Percentiles rank a stretch among this genome's conserved stretches.
Evolutionary conservation across 2,797 vertebrate genomes (phyloP).

Genomic region (Pelochelys cantorii): DNA sequence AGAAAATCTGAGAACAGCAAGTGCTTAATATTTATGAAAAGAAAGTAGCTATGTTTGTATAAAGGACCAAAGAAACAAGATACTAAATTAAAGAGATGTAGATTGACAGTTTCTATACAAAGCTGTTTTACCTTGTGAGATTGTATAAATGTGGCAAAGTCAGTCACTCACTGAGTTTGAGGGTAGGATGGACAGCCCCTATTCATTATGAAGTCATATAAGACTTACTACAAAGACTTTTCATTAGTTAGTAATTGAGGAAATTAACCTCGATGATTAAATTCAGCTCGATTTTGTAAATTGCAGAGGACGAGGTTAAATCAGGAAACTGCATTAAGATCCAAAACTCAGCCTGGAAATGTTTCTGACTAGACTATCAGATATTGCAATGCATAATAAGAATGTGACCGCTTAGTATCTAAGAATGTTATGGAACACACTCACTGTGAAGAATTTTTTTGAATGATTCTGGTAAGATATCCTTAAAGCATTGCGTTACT

Average conservation of each 20-base stretch:
- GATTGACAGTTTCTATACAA: rapidly evolving
- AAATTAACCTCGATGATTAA: not conserved
- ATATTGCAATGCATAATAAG: not conserved
- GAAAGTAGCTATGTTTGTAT: not conserved
- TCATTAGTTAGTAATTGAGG: not conserved
- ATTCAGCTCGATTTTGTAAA: not conserved
- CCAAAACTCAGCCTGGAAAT: rapidly evolving
- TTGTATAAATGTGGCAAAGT: not conserved
- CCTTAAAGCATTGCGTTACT: not conserved
- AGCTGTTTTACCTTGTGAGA: rapidly evolving
- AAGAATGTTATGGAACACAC: not conserved
- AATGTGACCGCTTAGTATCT: not conserved
- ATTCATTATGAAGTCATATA: not conserved
- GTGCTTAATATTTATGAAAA: not conserved
- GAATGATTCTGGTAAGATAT: slow-evolving; percentile 11
- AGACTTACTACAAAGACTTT: not conserved
- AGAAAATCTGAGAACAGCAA: rapidly evolving
- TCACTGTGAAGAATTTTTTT: not conserved
- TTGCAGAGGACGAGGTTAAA: no score
- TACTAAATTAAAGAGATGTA: not conserved
- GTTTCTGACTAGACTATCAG: not conserved
- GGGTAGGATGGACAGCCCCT: not conserved
- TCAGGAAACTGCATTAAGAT: not conserved
- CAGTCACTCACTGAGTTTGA: not conserved
- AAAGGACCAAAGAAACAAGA: slow-evolving; percentile 61